These are phyloP conservation scores for Siniperca chuatsi DNA, from an alignment of 2,113 vertebrate genomes.

Conservation along the genomic window DNA sequence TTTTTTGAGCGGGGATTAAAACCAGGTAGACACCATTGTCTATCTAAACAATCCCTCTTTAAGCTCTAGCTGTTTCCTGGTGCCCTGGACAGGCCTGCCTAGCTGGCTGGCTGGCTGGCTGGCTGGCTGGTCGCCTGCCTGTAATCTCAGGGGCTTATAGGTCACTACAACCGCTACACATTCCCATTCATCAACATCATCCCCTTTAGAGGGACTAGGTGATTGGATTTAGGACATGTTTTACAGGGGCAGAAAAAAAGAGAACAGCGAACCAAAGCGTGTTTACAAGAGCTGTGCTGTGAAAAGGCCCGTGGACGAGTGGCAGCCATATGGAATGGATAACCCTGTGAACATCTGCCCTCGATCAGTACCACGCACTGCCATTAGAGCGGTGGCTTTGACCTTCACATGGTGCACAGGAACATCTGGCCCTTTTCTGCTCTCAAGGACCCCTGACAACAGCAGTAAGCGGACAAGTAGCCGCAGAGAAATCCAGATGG, in stretches of 20 bases:
- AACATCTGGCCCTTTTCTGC: slow-evolving; percentile 69
- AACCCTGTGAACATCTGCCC: slow-evolving; percentile 79
- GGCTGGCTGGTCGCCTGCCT: slow-evolving; percentile 60
- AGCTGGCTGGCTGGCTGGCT: slow-evolving; percentile 48
- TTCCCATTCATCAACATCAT: slow-evolving; percentile 79
- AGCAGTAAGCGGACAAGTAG: slow-evolving; percentile 8
- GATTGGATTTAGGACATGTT: slow-evolving; percentile 85
- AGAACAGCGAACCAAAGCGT: slow-evolving; percentile 65
- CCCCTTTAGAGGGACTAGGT: slow-evolving; percentile 73
- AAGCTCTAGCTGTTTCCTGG: slow-evolving; percentile 72
- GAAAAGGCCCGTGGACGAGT: slow-evolving; percentile 74
- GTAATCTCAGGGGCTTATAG: slow-evolving; percentile 78
- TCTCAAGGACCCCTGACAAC: slow-evolving; percentile 18
- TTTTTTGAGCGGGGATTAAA: slow-evolving; percentile 80
- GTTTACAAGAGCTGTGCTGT: slow-evolving; percentile 79
- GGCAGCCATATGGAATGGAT: slow-evolving; percentile 80
- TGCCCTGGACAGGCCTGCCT: slow-evolving; percentile 37
- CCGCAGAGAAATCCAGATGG: not conserved
- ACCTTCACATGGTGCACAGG: slow-evolving; percentile 63
- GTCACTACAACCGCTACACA: slow-evolving; percentile 73
- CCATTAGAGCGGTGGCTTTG: slow-evolving; percentile 44
- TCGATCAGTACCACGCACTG: slow-evolving; percentile 52
- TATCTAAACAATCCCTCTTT: slow-evolving; percentile 82
- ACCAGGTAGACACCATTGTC: slow-evolving; percentile 87
- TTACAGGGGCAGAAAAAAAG: slow-evolving; percentile 56